Evolutionary conservation across 2,888 invertebrate species (phyloP), one percentile per base, ranked within the genome.

Genomic region (Phortica okadai): DNA sequence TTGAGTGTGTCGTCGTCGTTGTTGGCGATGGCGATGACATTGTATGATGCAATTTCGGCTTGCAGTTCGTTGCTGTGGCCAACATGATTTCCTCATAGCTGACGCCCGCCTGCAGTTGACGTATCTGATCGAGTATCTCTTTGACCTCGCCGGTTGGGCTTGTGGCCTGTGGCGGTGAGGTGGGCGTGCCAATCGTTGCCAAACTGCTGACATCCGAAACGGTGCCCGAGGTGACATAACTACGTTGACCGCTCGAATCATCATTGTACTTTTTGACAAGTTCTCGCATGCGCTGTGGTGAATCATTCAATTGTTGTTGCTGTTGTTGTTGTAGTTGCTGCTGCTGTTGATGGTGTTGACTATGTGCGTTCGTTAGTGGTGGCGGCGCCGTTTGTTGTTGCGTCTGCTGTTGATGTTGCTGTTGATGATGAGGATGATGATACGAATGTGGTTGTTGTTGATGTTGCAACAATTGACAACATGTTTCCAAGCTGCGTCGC

Each of bases 91-190:
- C 90, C 70, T 90, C 90, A 76, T 83, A 92, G 90, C 84, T 93
- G 85, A 90, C 92, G 90, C 88, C 92, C 89, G 89, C 87, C 84
- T 91, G 91, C 62, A 92, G 94, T 89, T 95, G 94, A 82, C 95
- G 94, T 78, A 96, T 95, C 91, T 95, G 94, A 84, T 94, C 94
- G 76, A 95, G 93, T 42, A 96, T 93, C 83, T 96, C 96, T 73
- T 94, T 93, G 80, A 95, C 94, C 88, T 95, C 95, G n/a, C 90
- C 91, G 11, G 96, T 96, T 6, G 96, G 96, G 88, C 96, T 96
- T n/a, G 96, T 96, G 2, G 96, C 95, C 83, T 95, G 94, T 0
- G 96, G 96, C 0, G 96, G 96, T 0, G 96, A 96, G 82, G 93
- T 94, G 44, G 94, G 94, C 7, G 94, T 94, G 70, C 94, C 94